Base-by-base conservation (phyloP, 1,140 invertebrate genomes). In the Gryon sp. region DNA sequence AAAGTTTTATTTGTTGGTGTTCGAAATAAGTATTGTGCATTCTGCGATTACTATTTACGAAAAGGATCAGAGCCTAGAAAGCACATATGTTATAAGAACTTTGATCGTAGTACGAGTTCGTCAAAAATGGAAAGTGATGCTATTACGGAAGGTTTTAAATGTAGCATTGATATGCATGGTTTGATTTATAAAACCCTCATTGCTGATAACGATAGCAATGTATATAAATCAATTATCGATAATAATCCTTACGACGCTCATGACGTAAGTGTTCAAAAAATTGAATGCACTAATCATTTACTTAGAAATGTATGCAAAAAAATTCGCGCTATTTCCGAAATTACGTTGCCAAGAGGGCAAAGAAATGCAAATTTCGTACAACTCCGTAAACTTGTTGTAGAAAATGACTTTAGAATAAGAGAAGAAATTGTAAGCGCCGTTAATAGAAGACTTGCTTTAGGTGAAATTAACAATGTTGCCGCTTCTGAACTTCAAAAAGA, bases 161-260 rank as follows among this genome's bases (percentile, higher is more conserved):
- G n/a, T n/a, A n/a, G n/a, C n/a, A n/a, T n/a, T n/a, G n/a, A n/a
- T n/a, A n/a, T n/a, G n/a, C n/a, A n/a, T n/a, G n/a, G n/a, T n/a
- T n/a, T n/a, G n/a, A n/a, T n/a, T n/a, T n/a, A n/a, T n/a, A n/a
- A n/a, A n/a, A n/a, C n/a, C n/a, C n/a, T n/a, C n/a, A n/a, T 82
- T 24, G 82, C 53, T 9, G 80, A 83, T 46, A 78, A 80, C 2
- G 79, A 83, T 30, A 60, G 43, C 9, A 60, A 22, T 8, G 57
- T 60, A 1, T 60, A 46, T 12, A 57, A 46, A 16, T 48, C 59
- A 2, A 65, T 59, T 46, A 62, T 79, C 4, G 80, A 80, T 12
- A 68, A 62, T 7, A 87, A 87, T 82, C 57, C 57, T 8, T 83
- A 79, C 55, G 85, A 82, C 1, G 28, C 15, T 4, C 12, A 60